Percentiles rank a stretch among this genome's conserved stretches.
phyloP scores from a whole-genome alignment of 2,113 vertebrate species.

The Micromys minutus region DNA sequence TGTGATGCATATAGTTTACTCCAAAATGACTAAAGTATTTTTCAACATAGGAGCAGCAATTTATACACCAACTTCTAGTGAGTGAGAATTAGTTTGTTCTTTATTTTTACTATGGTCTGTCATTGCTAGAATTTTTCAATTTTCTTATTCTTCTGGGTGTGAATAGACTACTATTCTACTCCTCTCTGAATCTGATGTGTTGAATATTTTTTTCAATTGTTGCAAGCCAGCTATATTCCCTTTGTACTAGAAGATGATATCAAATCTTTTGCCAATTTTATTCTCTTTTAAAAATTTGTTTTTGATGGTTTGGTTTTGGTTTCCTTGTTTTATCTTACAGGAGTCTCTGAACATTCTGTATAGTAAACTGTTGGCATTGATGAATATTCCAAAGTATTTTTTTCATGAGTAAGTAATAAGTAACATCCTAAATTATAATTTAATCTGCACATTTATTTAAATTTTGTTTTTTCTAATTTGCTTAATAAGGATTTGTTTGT shows the following conservation, averaged over 20 bases:
- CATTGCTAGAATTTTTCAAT: not conserved
- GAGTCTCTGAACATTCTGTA: not conserved
- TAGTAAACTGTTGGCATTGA: not conserved
- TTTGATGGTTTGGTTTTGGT: no score
- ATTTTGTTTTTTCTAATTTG: not conserved
- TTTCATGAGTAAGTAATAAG: not conserved
- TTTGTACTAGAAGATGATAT: not conserved
- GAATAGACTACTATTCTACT: not conserved
- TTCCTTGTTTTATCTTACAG: conserved; percentile 11
- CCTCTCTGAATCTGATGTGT: not conserved
- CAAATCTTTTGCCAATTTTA: not conserved
- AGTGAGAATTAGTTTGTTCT: not conserved
- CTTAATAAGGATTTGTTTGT: not conserved
- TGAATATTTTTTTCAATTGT: not conserved
- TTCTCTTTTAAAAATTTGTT: not conserved
- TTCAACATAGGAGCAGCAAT: not conserved
- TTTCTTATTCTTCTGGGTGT: not conserved
- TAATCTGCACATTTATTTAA: not conserved
- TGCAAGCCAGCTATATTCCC: not conserved
- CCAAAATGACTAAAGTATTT: not conserved
- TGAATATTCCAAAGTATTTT: not conserved
- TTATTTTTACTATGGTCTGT: not conserved
- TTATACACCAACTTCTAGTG: not conserved
- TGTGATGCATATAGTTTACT: not conserved
- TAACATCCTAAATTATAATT: not conserved